Base-by-base conservation (phyloP, 2,888 invertebrate species). In the Leistus spinibarbis region DNA sequence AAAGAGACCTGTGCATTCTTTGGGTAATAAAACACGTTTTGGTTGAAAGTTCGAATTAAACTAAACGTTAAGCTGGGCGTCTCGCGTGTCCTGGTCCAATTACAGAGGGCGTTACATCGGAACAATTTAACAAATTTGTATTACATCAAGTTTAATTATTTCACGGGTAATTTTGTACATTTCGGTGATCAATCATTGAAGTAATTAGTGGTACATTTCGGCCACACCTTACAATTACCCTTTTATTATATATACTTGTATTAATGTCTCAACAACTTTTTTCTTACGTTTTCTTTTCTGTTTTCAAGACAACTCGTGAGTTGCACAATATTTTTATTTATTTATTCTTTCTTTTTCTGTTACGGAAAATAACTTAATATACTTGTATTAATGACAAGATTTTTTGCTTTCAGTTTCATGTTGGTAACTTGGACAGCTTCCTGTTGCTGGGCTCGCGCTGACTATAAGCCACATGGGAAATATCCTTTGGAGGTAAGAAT, bases 51-150 rank as follows among this genome's bases (percentile, higher is more conserved):
- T 40, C 5, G 17, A 22, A 10, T 60, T 60, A 10, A 60, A 60
- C 20, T 57, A 69, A 68, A 3, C 54, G 53, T 54, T 53, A 54
- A 53, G 63, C 24, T 56, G 56, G 1, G 56, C 57, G 69, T 64
- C n/a, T 64, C 64, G 64, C 64, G 27, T 64, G 64, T 23, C 5
- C 1, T 24, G 5, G 22, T 3, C 64, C 64, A 83, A 83, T 83
- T 83, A 82, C 10, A 60, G 19, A 19, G 60, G 60, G 60, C 60
- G 60, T 60, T 20, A n/a, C 82, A 82, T 81, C 79, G 77, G 78
- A 78, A 79, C 79, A 78, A 78, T 78, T 71, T 80, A 82, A 81
- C 81, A 80, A 76, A 81, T 81, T 79, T 78, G 79, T 69, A 79
- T 79, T 69, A 40, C 54, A 60, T 62, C 40, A 69, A 60, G 62